Evolutionary conservation across 2,888 invertebrate genomes (phyloP).

Genomic region (Melanostoma scalare): DNA sequence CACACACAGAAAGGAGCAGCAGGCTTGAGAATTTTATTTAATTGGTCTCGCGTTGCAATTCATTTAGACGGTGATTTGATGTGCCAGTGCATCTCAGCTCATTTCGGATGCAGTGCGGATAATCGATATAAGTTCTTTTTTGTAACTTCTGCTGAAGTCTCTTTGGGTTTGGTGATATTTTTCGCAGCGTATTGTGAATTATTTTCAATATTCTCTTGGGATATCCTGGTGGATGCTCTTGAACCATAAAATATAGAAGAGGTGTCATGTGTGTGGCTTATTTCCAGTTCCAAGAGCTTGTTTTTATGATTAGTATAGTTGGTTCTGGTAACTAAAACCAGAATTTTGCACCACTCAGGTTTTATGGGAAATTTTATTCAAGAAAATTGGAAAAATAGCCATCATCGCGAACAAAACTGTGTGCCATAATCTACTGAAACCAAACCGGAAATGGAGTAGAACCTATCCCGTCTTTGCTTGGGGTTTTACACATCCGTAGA

Average conservation of each 20-base stretch:
- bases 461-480: no score
- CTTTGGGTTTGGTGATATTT: constrained; percentile 4
- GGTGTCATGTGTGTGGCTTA: neutral
- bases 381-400: no score
- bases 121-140: constrained; percentile 43
- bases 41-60: constrained; percentile 71
- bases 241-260: neutral
- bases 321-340: no score
- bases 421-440: no score
- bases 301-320: no score
- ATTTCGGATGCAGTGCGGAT: constrained; percentile 67
- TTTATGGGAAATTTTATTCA: no score
- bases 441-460: no score
- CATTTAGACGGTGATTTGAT: constrained; percentile 69
- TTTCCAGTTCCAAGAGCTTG: no score
- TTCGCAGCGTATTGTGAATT: constrained; percentile 47
- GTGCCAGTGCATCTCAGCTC: constrained; percentile 49
- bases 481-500: no score
- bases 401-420: no score
- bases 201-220: constrained; percentile 60
- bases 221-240: neutral
- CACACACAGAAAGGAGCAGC: constrained; percentile 12
- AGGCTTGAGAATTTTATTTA: constrained; percentile 68
- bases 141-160: neutral
- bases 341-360: no score